Evolutionary conservation across 23 tunicate species (phyloP).

Genomic region (Oikopleura albicans): DNA sequence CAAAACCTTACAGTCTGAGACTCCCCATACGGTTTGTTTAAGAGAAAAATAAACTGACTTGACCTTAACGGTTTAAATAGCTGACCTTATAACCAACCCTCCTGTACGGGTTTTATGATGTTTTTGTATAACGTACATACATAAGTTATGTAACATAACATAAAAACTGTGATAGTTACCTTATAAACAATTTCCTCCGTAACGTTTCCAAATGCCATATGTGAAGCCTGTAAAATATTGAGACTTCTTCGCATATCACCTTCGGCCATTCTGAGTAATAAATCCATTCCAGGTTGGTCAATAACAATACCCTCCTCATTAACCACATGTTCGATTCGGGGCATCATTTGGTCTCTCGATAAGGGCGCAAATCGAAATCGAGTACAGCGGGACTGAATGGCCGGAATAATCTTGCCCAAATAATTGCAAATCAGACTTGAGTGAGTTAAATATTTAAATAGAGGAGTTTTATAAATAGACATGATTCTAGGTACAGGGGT

Average conservation of each 20-base stretch:
- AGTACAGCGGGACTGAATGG: constrained; percentile 73
- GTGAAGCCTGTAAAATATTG: constrained; percentile 12
- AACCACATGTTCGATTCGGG: constrained; percentile 53
- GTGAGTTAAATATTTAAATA: not conserved
- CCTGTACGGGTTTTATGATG: too few species aligned
- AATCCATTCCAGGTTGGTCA: constrained; percentile 55
- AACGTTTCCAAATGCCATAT: constrained; percentile 3
- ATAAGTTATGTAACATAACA: too few species aligned
- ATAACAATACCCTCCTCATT: constrained; percentile 29
- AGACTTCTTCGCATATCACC: constrained; percentile 69
- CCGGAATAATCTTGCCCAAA: constrained; percentile 50
- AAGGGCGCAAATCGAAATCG: constrained; percentile 81
- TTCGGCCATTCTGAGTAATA: constrained; percentile 40
- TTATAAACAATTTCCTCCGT: constrained; percentile 13
- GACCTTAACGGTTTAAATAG: too few species aligned
- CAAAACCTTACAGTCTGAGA: too few species aligned
- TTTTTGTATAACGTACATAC: too few species aligned
- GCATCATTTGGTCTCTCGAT: constrained; percentile 59
- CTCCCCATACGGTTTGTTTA: too few species aligned
- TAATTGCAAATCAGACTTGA: not conserved
- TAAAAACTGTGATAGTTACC: too few species aligned
- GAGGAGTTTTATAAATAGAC: too few species aligned
- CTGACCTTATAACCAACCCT: too few species aligned
- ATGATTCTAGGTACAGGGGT: too few species aligned
- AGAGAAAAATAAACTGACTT: too few species aligned